These are phyloP conservation scores for Cheilosia grossa DNA, from an alignment of 2,888 invertebrate genomes.

Conservation along the genomic window DNA sequence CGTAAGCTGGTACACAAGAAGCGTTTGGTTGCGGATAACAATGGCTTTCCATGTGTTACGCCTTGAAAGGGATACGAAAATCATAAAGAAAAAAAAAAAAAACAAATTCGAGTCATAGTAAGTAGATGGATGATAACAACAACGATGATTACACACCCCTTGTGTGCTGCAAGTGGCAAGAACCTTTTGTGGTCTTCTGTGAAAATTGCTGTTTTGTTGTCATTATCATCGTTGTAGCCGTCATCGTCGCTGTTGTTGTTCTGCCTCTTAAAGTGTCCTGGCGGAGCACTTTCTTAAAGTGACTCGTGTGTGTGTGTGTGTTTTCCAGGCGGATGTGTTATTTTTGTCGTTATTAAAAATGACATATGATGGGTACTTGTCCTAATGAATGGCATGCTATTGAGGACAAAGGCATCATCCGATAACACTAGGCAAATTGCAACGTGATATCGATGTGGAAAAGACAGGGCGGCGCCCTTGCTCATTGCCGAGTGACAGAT, in stretches of 20 bases:
- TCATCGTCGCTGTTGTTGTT: conserved; percentile 50
- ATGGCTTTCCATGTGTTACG: conserved; percentile 33
- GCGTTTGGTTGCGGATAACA: conserved; percentile 3
- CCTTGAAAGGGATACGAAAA: conserved; percentile 30
- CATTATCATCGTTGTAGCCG: conserved; percentile 60
- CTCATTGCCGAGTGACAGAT: conserved; percentile 52
- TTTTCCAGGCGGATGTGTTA: conserved; percentile 41
- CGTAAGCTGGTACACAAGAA: conserved; percentile 7
- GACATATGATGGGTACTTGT: conserved; percentile 68
- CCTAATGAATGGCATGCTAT: conserved; percentile 68
- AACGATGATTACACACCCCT: conserved; percentile 60
- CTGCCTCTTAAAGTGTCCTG: conserved; percentile 48
- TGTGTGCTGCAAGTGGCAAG: conserved; percentile 63
- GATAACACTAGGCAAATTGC: conserved; percentile 33
- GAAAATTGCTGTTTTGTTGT: conserved; percentile 68
- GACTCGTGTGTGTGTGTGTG: too few species aligned
- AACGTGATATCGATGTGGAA: conserved; percentile 31
- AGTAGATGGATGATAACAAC: conserved; percentile 49
- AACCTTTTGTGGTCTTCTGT: conserved; percentile 57
- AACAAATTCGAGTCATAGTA: conserved; percentile 19
- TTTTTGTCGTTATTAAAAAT: conserved; percentile 55
- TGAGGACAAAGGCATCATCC: conserved; percentile 43
- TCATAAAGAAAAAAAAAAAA: neutral
- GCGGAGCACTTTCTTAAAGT: conserved; percentile 32
- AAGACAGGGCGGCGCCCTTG: neutral